Base-by-base conservation (phyloP, 1,140 invertebrate genomes). In the Brachionus koreanus region DNA sequence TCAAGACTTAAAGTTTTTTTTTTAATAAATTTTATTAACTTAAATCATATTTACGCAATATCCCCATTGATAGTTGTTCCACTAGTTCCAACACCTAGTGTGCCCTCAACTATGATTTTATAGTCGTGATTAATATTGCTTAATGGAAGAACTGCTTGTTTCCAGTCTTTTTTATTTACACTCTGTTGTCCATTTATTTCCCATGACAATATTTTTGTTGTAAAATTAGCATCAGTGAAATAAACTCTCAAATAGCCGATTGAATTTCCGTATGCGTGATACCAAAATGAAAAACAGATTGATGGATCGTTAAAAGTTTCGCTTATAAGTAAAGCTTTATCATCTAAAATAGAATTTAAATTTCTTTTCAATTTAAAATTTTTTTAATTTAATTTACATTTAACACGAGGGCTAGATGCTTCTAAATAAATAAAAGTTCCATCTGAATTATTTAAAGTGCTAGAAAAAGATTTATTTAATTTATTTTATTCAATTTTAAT, bases 231-330 rank as follows among this genome's bases (percentile, higher is more conserved):
- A 85, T 85, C 5, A 83, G 61, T 82, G 85, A 83, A 57, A 84
- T 85, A 5, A 29, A 87, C 83, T 79, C 83, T 86, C 7, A 87
- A 83, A 10, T 65, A 69, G n/a, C 83, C 83, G 13, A 83, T 83
- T 13, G 46, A 72, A 3, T 49, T 46, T 13, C 83, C 83, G 67
- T 83, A 82, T 25, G 67, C 67, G 37, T 83, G 72, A 69, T 83
- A 83, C 81, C 57, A 65, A 52, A 82, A 82, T 23, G 25, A 61
- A 10, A 82, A 67, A 37, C 79, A 82, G 10, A 57, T 35, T 13
- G 69, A 74, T 74, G 23, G 37, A 33, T 46, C 25, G 23, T 43
- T 74, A 46, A 84, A 84, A 7, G 76, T 57, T 61, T 77, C 74
- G 12, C 74, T 77, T n/a, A 77, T 52, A 12, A 77, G 33, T 29